phyloP scores from a whole-genome alignment of 1,140 invertebrate genomes.

The Drosophila rufa region DNA sequence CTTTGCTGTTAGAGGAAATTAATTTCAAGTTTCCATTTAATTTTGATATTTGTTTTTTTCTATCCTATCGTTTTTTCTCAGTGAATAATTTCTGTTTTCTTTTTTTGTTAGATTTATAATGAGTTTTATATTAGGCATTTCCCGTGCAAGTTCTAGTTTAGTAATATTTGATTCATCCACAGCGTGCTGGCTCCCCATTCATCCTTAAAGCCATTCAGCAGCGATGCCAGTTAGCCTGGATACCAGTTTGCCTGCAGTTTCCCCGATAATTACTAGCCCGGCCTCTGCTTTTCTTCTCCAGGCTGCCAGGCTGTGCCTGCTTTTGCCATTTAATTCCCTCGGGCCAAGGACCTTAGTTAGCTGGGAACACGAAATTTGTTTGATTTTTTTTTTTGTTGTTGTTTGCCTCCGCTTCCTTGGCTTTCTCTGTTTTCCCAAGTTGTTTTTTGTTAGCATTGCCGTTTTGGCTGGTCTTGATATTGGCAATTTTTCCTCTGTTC shows the following conservation, averaged over 20 bases:
- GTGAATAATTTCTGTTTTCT: neutral
- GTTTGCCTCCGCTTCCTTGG: constrained; percentile 24
- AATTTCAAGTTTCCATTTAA: no score
- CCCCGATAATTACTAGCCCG: constrained; percentile 56
- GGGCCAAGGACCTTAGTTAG: constrained; percentile 50
- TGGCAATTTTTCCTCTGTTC: constrained; percentile 26
- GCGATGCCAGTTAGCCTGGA: neutral
- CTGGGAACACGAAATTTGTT: constrained; percentile 38
- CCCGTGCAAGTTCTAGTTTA: constrained; percentile 2
- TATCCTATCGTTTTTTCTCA: neutral
- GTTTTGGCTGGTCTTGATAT: constrained; percentile 40
- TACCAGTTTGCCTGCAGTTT: constrained; percentile 48
- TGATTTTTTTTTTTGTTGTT: constrained; percentile 21
- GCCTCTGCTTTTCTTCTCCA: constrained; percentile 22
- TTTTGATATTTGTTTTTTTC: fast-evolving
- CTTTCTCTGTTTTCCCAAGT: constrained; percentile 28
- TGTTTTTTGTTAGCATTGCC: constrained; percentile 38
- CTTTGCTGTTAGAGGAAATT: no score
- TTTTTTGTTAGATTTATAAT: constrained; percentile 10
- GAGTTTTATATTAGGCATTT: constrained; percentile 11
- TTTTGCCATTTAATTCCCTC: constrained; percentile 60
- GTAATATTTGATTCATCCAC: neutral
- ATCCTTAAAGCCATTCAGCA: constrained; percentile 25
- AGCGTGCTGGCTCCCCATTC: neutral
- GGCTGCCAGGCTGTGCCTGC: constrained; percentile 14